A percentile compares a stretch with the other conserved stretches of the same genome.
Conservation (phyloP, 2,113 vertebrate species). For the Pelvicachromis taeniatus region DNA sequence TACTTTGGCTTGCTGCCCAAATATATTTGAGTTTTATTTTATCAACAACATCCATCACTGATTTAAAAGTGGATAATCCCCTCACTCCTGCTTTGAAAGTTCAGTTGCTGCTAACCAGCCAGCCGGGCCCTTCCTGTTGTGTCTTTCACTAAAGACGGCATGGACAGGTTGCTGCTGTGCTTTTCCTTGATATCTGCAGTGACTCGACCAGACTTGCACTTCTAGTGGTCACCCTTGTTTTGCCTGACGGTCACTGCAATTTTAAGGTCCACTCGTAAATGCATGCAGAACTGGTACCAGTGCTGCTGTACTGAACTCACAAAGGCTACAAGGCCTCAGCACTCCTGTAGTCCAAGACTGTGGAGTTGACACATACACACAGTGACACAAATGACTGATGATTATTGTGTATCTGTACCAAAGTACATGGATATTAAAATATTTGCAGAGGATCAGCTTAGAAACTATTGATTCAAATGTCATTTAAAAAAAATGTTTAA, state of each 20-base stretch:
- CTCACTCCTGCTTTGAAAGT: not conserved
- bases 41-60: not conserved
- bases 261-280: not conserved
- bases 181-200: not conserved
- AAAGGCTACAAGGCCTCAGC: fast-evolving
- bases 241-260: not conserved
- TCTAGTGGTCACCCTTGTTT: not conserved
- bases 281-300: not conserved
- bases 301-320: no score
- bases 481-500: no score
- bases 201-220: not conserved
- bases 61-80: not conserved
- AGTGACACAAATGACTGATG: not conserved
- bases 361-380: not conserved
- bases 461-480: not conserved
- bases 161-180: not conserved
- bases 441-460: not conserved
- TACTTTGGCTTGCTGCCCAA: not conserved
- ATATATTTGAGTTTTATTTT: not conserved
- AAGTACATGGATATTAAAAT: not conserved
- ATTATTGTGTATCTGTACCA: not conserved
- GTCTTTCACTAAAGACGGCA: not conserved
- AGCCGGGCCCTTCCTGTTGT: not conserved
- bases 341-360: not conserved
- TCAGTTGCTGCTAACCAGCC: not conserved